A percentile compares a stretch with the other conserved stretches of the same genome.
These are phyloP conservation scores for Crocallis elinguaria DNA, from an alignment of 2,888 invertebrate genomes.

Conservation along the genomic window DNA sequence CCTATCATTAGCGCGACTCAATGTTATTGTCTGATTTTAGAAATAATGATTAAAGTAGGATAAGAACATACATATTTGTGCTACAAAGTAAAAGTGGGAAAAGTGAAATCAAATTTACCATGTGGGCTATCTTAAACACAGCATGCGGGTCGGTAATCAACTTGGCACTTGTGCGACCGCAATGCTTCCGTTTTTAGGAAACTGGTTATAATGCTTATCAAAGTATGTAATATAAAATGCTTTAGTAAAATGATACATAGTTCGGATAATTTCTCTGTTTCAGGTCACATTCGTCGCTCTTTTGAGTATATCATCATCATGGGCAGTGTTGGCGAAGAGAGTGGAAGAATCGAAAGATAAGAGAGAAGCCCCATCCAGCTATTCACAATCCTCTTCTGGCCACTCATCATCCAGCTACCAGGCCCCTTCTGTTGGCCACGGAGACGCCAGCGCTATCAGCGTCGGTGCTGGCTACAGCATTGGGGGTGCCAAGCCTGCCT, in stretches of 20 bases:
- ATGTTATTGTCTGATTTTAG: not conserved
- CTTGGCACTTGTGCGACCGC: constrained; percentile 50
- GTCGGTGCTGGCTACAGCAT: constrained; percentile 79
- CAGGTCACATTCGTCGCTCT: constrained; percentile 73
- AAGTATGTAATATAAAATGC: constrained; percentile 3
- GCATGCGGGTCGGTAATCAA: constrained; percentile 73
- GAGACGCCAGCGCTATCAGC: constrained; percentile 72
- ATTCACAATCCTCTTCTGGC: constrained; percentile 46
- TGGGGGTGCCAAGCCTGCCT: constrained; percentile 71
- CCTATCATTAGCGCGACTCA: constrained; percentile 8
- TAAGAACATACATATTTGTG: constrained; percentile 40
- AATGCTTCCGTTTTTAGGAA: constrained; percentile 56
- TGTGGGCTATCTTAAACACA: constrained; percentile 66
- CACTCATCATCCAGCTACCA: constrained; percentile 46
- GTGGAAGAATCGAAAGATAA: constrained; percentile 72
- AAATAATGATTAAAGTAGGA: constrained; percentile 7
- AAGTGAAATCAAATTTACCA: constrained; percentile 79
- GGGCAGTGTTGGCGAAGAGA: constrained; percentile 63
- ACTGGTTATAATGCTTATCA: constrained; percentile 55
- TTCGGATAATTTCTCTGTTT: constrained; percentile 47
- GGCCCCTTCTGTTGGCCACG: constrained; percentile 56
- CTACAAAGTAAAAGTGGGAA: constrained; percentile 72
- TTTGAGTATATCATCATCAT: constrained; percentile 66
- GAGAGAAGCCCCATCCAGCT: constrained; percentile 67
- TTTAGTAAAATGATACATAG: constrained; percentile 8